These are phyloP conservation scores for Eupithecia inturbata DNA, from an alignment of 2,888 invertebrate species.

Conservation along the genomic window DNA sequence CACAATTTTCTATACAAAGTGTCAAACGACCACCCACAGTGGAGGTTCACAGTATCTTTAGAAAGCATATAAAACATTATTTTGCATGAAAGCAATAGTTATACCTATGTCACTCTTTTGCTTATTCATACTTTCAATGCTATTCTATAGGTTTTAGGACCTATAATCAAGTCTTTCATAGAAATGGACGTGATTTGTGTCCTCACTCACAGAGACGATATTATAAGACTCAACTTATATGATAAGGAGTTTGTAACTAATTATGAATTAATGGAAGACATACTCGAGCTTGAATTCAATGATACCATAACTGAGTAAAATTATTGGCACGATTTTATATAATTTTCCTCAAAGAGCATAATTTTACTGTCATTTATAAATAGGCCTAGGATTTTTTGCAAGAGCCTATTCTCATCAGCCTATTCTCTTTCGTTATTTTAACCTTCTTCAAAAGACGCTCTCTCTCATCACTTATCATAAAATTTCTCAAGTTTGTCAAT, in stretches of 20 bases:
- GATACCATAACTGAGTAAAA: not conserved
- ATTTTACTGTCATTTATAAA: not conserved
- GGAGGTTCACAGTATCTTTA: slow-evolving; percentile 30
- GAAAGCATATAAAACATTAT: slow-evolving; percentile 45
- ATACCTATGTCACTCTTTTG: slow-evolving; percentile 16
- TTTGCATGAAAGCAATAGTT: slow-evolving; percentile 36
- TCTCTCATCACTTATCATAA: not conserved
- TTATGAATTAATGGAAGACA: not conserved
- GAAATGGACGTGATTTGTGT: not conserved
- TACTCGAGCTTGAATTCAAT: not conserved
- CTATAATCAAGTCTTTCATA: not conserved
- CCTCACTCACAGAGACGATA: not conserved
- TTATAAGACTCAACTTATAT: not conserved
- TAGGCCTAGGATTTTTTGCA: not conserved
- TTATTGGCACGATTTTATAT: not conserved
- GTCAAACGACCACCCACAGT: slow-evolving; percentile 42
- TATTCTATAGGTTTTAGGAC: not conserved
- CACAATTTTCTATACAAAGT: slow-evolving; percentile 38
- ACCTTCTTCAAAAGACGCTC: not conserved
- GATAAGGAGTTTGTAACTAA: not conserved
- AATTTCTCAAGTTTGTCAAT: slow-evolving; percentile 1
- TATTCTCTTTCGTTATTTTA: too few species aligned
- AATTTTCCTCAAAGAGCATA: not conserved
- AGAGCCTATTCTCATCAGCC: too few species aligned
- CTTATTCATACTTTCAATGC: not conserved